These are phyloP conservation scores for Ptilonorhynchus violaceus DNA, from an alignment of 2,113 vertebrate genomes.

Conservation along the genomic window DNA sequence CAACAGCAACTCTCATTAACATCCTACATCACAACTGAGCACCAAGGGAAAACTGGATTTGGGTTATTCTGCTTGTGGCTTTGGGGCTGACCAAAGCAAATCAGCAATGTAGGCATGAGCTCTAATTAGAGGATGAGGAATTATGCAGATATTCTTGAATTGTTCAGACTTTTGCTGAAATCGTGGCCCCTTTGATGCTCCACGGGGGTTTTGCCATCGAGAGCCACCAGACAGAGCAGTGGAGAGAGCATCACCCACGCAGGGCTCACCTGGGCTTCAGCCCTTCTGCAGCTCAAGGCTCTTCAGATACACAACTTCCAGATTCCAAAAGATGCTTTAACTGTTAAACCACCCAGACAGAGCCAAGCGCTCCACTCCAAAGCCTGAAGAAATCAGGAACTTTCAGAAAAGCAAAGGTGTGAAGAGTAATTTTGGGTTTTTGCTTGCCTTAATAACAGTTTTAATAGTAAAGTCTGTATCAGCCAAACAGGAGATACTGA, in stretches of 20 bases:
- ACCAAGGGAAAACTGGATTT: neutral
- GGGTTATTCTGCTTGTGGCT: neutral
- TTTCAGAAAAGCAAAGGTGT: neutral
- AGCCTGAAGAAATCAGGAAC: neutral
- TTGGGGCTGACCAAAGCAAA: neutral
- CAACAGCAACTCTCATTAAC: neutral
- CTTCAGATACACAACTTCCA: neutral
- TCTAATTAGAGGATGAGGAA: rapidly evolving
- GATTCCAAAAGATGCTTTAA: neutral
- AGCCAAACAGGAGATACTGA: neutral
- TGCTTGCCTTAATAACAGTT: neutral
- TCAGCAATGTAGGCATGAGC: neutral
- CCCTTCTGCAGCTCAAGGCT: neutral
- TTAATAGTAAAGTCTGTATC: neutral
- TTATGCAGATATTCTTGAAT: neutral
- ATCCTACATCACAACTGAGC: neutral
- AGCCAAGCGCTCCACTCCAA: neutral
- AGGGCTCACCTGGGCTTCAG: neutral
- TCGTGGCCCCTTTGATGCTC: neutral
- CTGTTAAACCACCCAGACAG: rapidly evolving
- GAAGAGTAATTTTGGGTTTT: neutral
- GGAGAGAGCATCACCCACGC: neutral
- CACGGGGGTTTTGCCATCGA: neutral
- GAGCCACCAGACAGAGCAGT: neutral
- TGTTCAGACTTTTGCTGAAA: neutral